phyloP scores from a whole-genome alignment of 2,797 vertebrate species.

The Diplodus puntazzo region DNA sequence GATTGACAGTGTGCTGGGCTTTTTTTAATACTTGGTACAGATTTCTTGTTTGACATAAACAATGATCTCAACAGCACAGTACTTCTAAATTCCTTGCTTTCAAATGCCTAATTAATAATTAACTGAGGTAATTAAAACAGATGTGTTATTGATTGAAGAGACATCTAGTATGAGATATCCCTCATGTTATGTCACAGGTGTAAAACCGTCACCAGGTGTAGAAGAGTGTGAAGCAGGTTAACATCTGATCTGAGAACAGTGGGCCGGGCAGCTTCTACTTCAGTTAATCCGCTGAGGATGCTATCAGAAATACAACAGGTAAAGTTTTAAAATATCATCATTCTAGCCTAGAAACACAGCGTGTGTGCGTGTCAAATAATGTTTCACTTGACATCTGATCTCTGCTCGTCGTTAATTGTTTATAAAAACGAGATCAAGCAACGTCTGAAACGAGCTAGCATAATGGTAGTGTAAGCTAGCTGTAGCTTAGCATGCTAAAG shows the following conservation, averaged over 20 bases:
- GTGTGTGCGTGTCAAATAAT: not conserved
- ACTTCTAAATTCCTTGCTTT: not conserved
- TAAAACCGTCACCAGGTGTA: not conserved
- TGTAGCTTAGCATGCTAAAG: constrained; percentile 40
- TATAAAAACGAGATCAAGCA: not conserved
- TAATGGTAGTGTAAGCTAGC: not conserved
- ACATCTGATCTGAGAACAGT: not conserved
- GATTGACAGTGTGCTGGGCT: not conserved
- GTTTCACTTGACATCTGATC: not conserved
- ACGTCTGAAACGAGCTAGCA: not conserved
- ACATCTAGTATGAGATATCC: too few relatives aligned
- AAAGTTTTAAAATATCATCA: not conserved
- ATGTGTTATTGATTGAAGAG: not conserved
- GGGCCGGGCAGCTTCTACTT: rapidly evolving
- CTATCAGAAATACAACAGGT: constrained; percentile 70
- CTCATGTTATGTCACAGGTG: not conserved
- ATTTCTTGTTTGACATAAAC: too few relatives aligned
- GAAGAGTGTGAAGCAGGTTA: not conserved
- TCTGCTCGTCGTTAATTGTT: not conserved
- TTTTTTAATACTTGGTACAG: too few relatives aligned
- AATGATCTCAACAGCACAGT: not conserved
- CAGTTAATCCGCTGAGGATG: constrained; percentile 36
- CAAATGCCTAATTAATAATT: not conserved
- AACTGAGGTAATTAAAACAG: not conserved
- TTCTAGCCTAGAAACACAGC: not conserved